These are phyloP conservation scores for Drosophila anceps DNA, from an alignment of 2,888 invertebrate species.

Conservation along the genomic window DNA sequence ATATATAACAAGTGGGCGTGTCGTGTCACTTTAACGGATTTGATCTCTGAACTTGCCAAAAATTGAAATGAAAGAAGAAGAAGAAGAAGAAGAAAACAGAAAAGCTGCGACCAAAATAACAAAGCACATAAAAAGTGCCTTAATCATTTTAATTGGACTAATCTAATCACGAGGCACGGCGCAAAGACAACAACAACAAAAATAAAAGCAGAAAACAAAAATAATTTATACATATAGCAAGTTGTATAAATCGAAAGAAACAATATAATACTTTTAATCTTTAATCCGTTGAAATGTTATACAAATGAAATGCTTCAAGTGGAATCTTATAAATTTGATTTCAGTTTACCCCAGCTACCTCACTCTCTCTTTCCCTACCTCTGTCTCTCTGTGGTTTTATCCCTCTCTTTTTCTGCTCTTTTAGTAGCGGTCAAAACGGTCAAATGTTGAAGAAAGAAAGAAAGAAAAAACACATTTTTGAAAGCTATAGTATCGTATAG, in stretches of 20 bases:
- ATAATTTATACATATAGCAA: slow-evolving; percentile 2
- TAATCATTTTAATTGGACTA: slow-evolving; percentile 64
- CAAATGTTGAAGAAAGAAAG: slow-evolving; percentile 35
- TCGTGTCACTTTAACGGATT: slow-evolving; percentile 56
- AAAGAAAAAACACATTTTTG: slow-evolving; percentile 20
- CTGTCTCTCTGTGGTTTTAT: neutral
- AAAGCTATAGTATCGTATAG: slow-evolving; percentile 22
- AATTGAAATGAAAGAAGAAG: slow-evolving; percentile 14
- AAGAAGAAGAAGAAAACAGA: neutral
- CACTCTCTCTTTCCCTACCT: neutral
- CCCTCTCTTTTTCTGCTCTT: slow-evolving; percentile 1
- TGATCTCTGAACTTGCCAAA: slow-evolving; percentile 66
- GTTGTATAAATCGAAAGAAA: slow-evolving; percentile 15
- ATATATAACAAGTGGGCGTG: slow-evolving; percentile 44
- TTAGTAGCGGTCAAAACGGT: slow-evolving; percentile 75
- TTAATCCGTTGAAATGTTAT: slow-evolving; percentile 44
- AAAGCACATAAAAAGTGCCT: slow-evolving; percentile 29
- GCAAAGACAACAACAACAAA: slow-evolving; percentile 6
- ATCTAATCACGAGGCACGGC: slow-evolving; percentile 59
- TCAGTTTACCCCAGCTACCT: slow-evolving; percentile 5
- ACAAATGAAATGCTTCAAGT: slow-evolving; percentile 31
- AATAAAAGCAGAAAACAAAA: neutral
- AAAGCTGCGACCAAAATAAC: slow-evolving; percentile 22
- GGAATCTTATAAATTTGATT: slow-evolving; percentile 16
- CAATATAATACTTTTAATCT: slow-evolving; percentile 40